phyloP scores from a whole-genome alignment of 2,797 vertebrate genomes.

The Coregonus sp. region DNA sequence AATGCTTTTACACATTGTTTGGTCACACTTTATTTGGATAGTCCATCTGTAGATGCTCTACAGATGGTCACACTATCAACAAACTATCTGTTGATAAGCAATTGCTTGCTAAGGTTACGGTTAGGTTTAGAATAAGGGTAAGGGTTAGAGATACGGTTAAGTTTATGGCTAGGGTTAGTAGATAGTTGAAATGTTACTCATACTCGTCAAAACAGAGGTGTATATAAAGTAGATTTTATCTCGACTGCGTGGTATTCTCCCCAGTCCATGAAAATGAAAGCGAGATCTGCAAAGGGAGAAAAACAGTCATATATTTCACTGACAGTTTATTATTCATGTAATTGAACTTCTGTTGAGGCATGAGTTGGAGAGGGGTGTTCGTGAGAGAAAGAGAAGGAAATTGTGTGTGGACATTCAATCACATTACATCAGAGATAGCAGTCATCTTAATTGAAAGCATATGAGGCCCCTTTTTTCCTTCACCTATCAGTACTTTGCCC shows the following conservation, averaged over 20 bases:
- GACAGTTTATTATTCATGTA: background rate
- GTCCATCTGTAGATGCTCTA: too few species aligned
- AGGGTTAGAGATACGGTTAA: too few species aligned
- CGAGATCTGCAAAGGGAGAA: background rate
- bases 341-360: constrained; percentile 1
- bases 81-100: too few species aligned
- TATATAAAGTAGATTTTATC: background rate
- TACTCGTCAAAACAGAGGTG: background rate
- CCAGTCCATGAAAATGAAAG: background rate
- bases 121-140: too few species aligned
- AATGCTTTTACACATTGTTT: constrained; percentile 40
- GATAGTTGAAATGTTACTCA: too few species aligned
- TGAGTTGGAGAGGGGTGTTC: background rate
- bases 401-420: background rate
- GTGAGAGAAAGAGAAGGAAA: background rate
- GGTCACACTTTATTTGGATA: constrained; percentile 22
- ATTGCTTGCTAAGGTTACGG: too few species aligned
- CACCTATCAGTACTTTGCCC: background rate
- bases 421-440: too few species aligned
- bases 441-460: constrained; percentile 24
- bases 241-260: background rate
- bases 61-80: too few species aligned
- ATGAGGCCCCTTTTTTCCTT: constrained; percentile 10
- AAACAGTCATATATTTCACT: background rate
- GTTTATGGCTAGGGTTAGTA: too few species aligned